A percentile compares a stretch with the other conserved stretches of the same genome.
Evolutionary conservation across 2,888 invertebrate species (phyloP).

Genomic region (Meteorus cinctellus): DNA sequence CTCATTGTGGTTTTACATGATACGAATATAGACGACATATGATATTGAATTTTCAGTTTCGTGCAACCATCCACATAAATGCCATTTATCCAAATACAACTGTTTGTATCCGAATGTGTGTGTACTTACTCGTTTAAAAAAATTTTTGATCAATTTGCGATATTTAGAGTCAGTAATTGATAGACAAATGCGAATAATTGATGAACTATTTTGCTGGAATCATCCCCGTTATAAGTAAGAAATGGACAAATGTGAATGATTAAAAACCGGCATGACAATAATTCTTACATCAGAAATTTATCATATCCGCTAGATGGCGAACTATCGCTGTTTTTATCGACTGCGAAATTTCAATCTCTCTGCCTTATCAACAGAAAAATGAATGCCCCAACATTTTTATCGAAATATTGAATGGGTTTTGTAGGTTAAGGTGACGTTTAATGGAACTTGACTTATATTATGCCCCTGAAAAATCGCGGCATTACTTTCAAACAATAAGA

Average conservation of each 20-base stretch:
- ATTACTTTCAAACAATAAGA: no score
- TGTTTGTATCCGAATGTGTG: neutral
- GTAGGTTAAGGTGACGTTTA: no score
- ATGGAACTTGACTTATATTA: no score
- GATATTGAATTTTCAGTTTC: no score
- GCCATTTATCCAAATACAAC: neutral
- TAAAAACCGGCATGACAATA: conserved; percentile 3
- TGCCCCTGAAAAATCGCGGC: no score
- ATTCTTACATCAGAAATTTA: neutral
- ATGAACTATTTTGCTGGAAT: neutral
- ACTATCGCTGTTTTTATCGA: neutral
- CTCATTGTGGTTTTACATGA: conserved; percentile 6
- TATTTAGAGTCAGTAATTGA: neutral
- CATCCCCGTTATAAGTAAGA: neutral
- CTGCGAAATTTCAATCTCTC: no score
- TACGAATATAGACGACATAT: no score
- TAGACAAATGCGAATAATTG: neutral
- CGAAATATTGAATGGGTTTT: no score
- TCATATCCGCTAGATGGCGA: conserved; percentile 3
- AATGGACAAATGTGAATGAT: neutral
- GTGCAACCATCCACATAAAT: neutral
- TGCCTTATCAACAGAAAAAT: no score
- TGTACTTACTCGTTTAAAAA: neutral
- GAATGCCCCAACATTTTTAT: no score
- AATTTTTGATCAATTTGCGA: neutral